A percentile compares a stretch with the other conserved stretches of the same genome.
These are phyloP conservation scores for Kryphioiulus occultus DNA, from an alignment of 2,888 invertebrate genomes.

Conservation along the genomic window DNA sequence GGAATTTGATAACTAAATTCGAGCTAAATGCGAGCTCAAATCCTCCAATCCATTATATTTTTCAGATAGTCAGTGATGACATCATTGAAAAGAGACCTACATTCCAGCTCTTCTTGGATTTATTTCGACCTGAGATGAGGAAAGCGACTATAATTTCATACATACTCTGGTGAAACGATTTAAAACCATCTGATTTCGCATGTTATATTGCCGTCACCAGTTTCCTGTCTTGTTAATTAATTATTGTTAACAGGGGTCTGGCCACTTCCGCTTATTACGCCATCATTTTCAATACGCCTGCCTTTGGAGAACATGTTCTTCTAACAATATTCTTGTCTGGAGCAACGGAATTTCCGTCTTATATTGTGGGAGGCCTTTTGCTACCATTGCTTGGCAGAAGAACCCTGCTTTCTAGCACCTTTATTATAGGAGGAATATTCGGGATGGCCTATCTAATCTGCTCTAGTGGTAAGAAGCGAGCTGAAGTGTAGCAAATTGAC, in stretches of 20 bases:
- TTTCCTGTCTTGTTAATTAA: background rate
- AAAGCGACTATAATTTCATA: constrained; percentile 15
- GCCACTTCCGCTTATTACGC: constrained; percentile 20
- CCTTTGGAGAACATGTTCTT: background rate
- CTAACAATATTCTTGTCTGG: constrained; percentile 39
- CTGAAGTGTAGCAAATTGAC: no score
- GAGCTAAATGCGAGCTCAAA: no score
- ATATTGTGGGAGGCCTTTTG: constrained; percentile 1
- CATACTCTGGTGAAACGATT: constrained; percentile 22
- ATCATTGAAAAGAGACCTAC: constrained; percentile 9
- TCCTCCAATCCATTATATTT: background rate
- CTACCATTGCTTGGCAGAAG: constrained; percentile 20
- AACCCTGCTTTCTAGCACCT: background rate
- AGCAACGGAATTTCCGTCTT: constrained; percentile 14
- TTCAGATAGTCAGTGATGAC: constrained; percentile 37
- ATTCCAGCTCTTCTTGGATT: background rate
- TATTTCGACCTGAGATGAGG: constrained; percentile 3
- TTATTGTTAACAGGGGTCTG: constrained; percentile 14
- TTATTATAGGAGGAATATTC: background rate
- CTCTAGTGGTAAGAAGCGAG: background rate
- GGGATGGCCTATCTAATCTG: background rate
- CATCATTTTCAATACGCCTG: background rate
- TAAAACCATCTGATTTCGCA: background rate
- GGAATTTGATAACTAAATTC: no score
- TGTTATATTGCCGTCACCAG: background rate